These are phyloP conservation scores for Microdon myrmicae DNA, from an alignment of 2,888 invertebrate genomes.

Conservation along the genomic window DNA sequence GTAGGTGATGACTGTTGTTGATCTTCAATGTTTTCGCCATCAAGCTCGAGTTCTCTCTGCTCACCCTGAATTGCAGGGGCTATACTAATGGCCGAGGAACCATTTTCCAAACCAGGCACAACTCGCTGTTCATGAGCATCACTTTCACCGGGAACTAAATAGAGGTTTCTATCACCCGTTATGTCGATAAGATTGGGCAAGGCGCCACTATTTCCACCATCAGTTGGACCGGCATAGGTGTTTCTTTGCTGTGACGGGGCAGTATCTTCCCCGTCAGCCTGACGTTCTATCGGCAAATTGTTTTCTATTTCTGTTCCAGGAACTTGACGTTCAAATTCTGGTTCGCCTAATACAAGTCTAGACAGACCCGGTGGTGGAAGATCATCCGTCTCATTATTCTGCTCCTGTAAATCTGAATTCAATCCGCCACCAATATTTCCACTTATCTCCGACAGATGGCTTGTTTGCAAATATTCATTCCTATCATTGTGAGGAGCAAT, in stretches of 20 bases:
- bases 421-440: slow-evolving; percentile 17
- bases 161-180: slow-evolving; percentile 59
- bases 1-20: slow-evolving; percentile 54
- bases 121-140: slow-evolving; percentile 65
- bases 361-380: slow-evolving; percentile 74
- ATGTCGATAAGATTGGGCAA: slow-evolving; percentile 54
- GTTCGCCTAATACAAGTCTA: slow-evolving; percentile 75
- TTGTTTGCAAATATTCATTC: slow-evolving; percentile 81
- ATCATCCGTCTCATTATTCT: slow-evolving; percentile 63
- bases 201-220: slow-evolving; percentile 25
- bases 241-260: slow-evolving; percentile 51
- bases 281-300: slow-evolving; percentile 66
- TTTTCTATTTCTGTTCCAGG: slow-evolving; percentile 67
- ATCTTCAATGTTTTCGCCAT: slow-evolving; percentile 71
- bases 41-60: slow-evolving; percentile 71
- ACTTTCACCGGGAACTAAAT: slow-evolving; percentile 62
- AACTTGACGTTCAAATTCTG: slow-evolving; percentile 69
- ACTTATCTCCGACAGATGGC: slow-evolving; percentile 74
- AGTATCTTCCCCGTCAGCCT: slow-evolving; percentile 67
- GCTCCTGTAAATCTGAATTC: slow-evolving; percentile 55
- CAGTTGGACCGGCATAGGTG: slow-evolving; percentile 29
- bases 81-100: slow-evolving; percentile 59
- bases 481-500: slow-evolving; percentile 75
- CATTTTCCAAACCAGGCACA: slow-evolving; percentile 71
- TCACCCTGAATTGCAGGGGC: slow-evolving; percentile 56